Evolutionary conservation across 1,140 invertebrate genomes (phyloP).

Genomic region (Bombus waltoni): DNA sequence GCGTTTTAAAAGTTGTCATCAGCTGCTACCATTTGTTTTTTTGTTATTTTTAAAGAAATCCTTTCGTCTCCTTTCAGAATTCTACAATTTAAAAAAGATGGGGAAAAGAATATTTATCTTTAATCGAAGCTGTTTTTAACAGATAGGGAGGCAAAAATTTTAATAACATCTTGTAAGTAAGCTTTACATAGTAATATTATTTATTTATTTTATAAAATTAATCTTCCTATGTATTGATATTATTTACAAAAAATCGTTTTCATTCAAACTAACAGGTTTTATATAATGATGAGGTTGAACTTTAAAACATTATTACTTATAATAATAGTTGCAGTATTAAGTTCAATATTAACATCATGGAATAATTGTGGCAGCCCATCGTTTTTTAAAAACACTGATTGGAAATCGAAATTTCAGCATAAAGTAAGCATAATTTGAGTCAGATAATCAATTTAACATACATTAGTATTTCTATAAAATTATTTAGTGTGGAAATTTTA

Average conservation of each 20-base stretch:
- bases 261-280: conserved; percentile 66
- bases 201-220: neutral
- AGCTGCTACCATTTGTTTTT: neutral
- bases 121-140: conserved; percentile 1
- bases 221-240: neutral
- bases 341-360: conserved; percentile 80
- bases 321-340: conserved; percentile 77
- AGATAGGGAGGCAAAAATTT: neutral
- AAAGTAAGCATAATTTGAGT: conserved; percentile 63
- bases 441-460: neutral
- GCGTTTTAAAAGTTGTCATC: neutral
- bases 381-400: conserved; percentile 73
- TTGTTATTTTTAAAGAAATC: neutral
- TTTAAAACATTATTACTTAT: conserved; percentile 79
- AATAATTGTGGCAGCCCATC: conserved; percentile 77
- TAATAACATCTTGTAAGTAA: conserved; percentile 13
- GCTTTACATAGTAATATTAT: too few relatives aligned
- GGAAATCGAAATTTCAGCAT: conserved; percentile 84
- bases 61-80: neutral
- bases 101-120: neutral
- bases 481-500: neutral
- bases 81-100: conserved; percentile 1
- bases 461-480: conserved; percentile 13
- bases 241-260: neutral
- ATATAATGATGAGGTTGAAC: conserved; percentile 81